Conservation (phyloP, 2,113 vertebrate genomes). For the Sialia sialis region DNA sequence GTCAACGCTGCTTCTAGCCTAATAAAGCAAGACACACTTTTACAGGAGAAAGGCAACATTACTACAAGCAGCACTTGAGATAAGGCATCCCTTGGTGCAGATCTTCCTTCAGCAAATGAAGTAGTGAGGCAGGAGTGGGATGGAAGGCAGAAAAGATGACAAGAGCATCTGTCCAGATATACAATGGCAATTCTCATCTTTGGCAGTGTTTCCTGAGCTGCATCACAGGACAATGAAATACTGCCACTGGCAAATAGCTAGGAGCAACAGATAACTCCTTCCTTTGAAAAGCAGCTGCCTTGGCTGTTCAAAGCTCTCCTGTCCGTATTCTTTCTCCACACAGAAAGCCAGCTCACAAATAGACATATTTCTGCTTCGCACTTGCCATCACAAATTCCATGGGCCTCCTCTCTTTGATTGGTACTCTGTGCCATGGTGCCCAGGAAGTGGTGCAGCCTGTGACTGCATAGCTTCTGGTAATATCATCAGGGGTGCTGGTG, state of each 20-base stretch:
- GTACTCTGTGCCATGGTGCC: neutral
- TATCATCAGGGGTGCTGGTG: neutral
- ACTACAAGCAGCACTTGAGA: neutral
- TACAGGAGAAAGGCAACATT: neutral
- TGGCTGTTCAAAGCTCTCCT: neutral
- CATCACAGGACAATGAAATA: neutral
- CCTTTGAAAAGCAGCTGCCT: neutral
- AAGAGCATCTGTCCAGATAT: neutral
- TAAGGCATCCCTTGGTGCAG: accelerated
- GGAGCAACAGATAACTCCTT: neutral
- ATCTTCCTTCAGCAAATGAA: neutral
- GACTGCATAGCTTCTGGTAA: neutral
- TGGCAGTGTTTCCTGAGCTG: neutral
- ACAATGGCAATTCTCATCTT: neutral
- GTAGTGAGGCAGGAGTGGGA: neutral
- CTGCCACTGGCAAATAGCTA: accelerated
- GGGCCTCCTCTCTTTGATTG: neutral
- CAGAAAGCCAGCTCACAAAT: neutral
- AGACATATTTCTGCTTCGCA: neutral
- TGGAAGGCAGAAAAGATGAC: neutral
- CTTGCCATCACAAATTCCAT: neutral
- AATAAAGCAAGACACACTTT: neutral
- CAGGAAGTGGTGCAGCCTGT: neutral
- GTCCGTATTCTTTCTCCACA: neutral
- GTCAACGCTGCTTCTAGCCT: neutral